Evolutionary conservation across 2,113 vertebrate genomes (phyloP), one percentile per base, ranked within the genome.

Genomic region (Scomber scombrus): DNA sequence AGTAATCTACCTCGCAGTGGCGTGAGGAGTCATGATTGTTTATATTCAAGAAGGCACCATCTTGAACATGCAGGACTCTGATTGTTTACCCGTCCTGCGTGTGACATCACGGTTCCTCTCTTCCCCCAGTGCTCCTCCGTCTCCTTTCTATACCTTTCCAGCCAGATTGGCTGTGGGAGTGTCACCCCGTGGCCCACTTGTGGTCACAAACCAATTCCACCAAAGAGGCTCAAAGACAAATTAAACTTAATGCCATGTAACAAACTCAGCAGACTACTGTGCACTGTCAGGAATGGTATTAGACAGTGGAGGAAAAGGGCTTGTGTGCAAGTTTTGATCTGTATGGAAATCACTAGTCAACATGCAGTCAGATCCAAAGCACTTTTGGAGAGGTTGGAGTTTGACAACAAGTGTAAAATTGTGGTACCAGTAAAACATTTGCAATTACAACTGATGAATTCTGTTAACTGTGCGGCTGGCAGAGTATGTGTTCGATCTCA

Each of bases 181-280:
- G 61, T 82, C 80, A 82, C 87, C 84, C 61, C 21, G 52, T 55
- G 69, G 81, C 79, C 72, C 78, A 86, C 76, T 86, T 70, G 63
- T 64, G 77, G 71, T 73, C 86, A 78, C 89, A 86, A 92, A 91
- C 86, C 92, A 94, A 93, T 93, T 92, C 89, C 80, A 87, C 86
- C 85, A 82, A 85, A 87, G 85, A 91, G 86, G 70, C 84, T 82
- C 66, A 68, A 87, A 89, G 84, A 92, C 89, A 94, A 93, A 93
- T 94, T 86, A 92, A 92, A 94, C 87, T 62, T 85, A 91, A 93
- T 90, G 87, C 86, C 87, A 86, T 55, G 85, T 85, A 92, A 91
- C 88, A 88, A 89, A 88, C 68, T 78, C 77, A 29, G 74, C 49
- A 62, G 68, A 72, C 72, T 14, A 58, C 69, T 45, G 63, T 43